phyloP scores from a whole-genome alignment of 2,888 invertebrate species.

The Pachydiplax longipennis region DNA sequence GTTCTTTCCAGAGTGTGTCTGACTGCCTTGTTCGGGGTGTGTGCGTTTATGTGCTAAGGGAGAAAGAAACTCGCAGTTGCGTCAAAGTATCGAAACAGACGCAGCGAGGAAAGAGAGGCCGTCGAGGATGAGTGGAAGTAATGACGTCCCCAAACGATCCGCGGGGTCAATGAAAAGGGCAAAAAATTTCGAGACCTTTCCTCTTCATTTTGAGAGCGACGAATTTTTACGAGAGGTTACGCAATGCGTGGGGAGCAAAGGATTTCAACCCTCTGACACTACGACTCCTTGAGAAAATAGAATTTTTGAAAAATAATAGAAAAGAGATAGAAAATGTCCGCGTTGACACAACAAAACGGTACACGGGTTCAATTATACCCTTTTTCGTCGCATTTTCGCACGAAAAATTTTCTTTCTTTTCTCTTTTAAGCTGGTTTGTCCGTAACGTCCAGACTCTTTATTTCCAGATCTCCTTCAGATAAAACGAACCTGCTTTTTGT shows the following conservation, averaged over 20 bases:
- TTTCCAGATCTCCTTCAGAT: too few relatives aligned
- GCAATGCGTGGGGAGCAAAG: background rate
- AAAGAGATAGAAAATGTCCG: background rate
- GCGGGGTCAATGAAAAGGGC: conserved; percentile 25
- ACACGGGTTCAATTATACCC: background rate
- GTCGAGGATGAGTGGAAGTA: conserved; percentile 6
- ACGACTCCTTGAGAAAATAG: background rate
- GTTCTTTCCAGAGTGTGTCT: background rate
- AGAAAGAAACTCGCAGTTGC: background rate
- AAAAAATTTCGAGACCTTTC: background rate
- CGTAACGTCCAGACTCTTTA: background rate
- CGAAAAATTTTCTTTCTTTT: background rate
- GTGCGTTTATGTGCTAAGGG: background rate
- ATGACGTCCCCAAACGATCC: background rate
- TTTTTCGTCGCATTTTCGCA: background rate
- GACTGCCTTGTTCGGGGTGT: background rate
- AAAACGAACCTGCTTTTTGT: too few relatives aligned
- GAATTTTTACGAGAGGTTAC: background rate
- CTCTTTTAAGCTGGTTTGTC: background rate
- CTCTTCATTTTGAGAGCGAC: background rate
- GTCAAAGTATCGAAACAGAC: background rate
- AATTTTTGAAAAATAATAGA: too few relatives aligned
- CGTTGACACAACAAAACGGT: background rate
- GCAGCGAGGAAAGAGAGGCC: background rate
- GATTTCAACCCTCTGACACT: background rate